Evolutionary conservation across 2,888 invertebrate genomes (phyloP).

Genomic region (Metalampra italica): DNA sequence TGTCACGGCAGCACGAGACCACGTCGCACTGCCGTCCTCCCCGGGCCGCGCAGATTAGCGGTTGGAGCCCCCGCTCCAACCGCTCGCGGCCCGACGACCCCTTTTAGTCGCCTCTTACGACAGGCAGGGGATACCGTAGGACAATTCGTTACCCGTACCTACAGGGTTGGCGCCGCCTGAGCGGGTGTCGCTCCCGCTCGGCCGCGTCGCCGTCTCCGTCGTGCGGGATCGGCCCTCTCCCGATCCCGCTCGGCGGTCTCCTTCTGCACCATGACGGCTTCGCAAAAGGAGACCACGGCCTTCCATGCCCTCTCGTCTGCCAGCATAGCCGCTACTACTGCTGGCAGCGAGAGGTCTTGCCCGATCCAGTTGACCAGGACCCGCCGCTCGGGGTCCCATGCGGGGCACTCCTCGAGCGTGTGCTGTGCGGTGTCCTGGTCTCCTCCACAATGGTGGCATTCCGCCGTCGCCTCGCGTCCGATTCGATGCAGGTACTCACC

Average conservation of each 20-base stretch:
- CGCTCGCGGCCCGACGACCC: too few species aligned
- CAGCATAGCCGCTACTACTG: slow-evolving; percentile 7
- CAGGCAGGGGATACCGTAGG: too few species aligned
- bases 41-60: too few species aligned
- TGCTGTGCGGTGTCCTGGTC: slow-evolving; percentile 7
- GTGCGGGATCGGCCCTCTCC: too few species aligned
- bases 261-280: background rate
- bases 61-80: too few species aligned
- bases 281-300: slow-evolving; percentile 9
- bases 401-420: slow-evolving; percentile 1
- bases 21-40: too few species aligned
- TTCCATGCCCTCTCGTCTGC: slow-evolving; percentile 9
- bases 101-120: too few species aligned
- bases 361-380: background rate
- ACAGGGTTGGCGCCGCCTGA: too few species aligned
- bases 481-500: slow-evolving; percentile 1
- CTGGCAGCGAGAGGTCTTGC: slow-evolving; percentile 6
- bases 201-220: too few species aligned
- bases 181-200: background rate
- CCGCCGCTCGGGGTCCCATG: background rate
- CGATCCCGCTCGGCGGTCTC: slow-evolving; percentile 5
- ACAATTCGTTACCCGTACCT: too few species aligned
- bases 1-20: too few species aligned
- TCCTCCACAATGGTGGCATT: slow-evolving; percentile 1
- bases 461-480: background rate